Conservation (phyloP, 2,113 vertebrate genomes). For the Austrofundulus limnaeus region DNA sequence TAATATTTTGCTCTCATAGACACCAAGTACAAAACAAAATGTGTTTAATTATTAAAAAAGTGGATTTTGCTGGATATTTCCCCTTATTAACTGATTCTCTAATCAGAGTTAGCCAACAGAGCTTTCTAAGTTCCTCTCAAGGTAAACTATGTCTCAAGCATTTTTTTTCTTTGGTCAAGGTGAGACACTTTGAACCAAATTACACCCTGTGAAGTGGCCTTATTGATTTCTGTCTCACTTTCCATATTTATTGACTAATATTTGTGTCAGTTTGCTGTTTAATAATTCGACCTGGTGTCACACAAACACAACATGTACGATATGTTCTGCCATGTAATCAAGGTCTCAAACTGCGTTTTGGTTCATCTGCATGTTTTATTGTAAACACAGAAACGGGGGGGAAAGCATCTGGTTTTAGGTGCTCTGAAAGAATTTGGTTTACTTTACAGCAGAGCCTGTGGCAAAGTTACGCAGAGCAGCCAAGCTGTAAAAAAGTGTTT, state of each 20-base stretch:
- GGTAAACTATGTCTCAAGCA: slow-evolving; percentile 33
- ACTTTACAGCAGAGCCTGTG: slow-evolving; percentile 17
- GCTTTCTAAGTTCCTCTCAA: slow-evolving; percentile 54
- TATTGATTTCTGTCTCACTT: slow-evolving; percentile 61
- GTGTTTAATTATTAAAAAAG: too few relatives aligned
- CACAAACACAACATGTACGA: not conserved
- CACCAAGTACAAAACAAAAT: too few relatives aligned
- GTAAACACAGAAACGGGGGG: slow-evolving; percentile 14
- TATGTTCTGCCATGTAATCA: not conserved
- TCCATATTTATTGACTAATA: slow-evolving; percentile 60
- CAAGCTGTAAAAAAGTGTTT: slow-evolving; percentile 13
- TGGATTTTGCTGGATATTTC: too few relatives aligned
- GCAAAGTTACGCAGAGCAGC: not conserved
- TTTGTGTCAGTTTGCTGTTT: slow-evolving; percentile 24
- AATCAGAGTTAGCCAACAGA: slow-evolving; percentile 54
- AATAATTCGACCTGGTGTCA: slow-evolving; percentile 12
- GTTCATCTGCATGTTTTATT: not conserved
- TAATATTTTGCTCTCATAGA: too few relatives aligned
- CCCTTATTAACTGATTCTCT: slow-evolving; percentile 68
- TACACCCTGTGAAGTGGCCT: slow-evolving; percentile 51
- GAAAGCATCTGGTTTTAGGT: slow-evolving; percentile 4
- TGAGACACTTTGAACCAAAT: slow-evolving; percentile 55
- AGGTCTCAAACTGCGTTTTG: not conserved
- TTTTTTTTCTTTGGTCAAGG: slow-evolving; percentile 2
- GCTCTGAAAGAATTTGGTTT: not conserved